Evolutionary conservation across 1,140 invertebrate genomes (phyloP).

Genomic region (Drosophila orosa): DNA sequence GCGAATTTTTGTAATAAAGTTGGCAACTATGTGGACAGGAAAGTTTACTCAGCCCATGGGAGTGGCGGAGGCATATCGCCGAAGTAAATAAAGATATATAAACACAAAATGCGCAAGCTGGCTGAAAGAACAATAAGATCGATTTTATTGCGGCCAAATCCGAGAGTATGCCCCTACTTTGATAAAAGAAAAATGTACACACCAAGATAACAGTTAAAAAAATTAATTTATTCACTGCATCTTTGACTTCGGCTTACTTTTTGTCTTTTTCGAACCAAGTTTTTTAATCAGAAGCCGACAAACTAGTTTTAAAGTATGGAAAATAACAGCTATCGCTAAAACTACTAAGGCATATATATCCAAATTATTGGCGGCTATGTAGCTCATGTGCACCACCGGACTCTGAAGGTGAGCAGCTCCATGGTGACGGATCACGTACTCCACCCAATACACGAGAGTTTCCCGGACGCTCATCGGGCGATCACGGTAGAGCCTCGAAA

Average conservation of each 20-base stretch:
- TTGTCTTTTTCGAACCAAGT: neutral
- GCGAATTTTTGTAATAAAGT: constrained; percentile 75
- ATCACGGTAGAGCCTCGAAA: constrained; percentile 69
- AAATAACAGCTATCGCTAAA: neutral
- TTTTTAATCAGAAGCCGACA: constrained; percentile 1
- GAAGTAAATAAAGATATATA: constrained; percentile 13
- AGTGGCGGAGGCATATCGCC: neutral
- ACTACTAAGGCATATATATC: constrained; percentile 56
- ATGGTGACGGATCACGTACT: constrained; percentile 84
- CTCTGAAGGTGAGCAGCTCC: constrained; percentile 77
- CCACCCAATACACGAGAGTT: constrained; percentile 81
- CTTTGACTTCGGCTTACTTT: neutral
- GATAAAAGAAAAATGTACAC: neutral
- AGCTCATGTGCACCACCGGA: constrained; percentile 79
- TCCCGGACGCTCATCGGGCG: constrained; percentile 71
- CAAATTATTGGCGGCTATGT: constrained; percentile 47
- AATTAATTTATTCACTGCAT: neutral
- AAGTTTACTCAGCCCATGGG: constrained; percentile 31
- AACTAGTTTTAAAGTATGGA: neutral
- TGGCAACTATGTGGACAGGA: constrained; percentile 37
- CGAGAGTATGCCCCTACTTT: neutral
- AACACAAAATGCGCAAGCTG: neutral
- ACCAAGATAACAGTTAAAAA: no score
- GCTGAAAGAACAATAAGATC: neutral
- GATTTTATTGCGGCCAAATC: neutral